phyloP scores from a whole-genome alignment of 2,797 vertebrate genomes.

The Podarcis siculus region DNA sequence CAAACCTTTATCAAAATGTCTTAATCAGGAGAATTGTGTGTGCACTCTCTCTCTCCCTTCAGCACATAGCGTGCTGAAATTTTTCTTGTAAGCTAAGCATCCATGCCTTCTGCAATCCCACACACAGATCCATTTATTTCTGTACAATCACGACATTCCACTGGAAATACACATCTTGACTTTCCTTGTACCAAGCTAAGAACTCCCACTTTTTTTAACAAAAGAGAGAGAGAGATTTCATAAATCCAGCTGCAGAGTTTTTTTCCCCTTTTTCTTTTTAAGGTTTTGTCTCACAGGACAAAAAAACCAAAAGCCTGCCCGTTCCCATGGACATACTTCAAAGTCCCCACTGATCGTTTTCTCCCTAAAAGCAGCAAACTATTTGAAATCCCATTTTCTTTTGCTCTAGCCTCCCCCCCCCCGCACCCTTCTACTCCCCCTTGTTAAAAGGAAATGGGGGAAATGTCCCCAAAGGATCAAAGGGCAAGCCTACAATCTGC shows the following conservation, averaged over 20 bases:
- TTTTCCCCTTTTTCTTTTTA: conserved; percentile 26
- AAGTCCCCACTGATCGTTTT: conserved; percentile 79
- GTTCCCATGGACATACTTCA: conserved; percentile 81
- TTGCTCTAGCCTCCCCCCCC: background rate
- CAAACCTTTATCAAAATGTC: background rate
- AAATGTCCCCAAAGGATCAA: conserved; percentile 89
- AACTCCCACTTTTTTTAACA: conserved; percentile 64
- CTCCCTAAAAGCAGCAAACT: conserved; percentile 79
- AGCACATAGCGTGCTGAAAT: background rate
- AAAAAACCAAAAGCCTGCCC: conserved; percentile 70
- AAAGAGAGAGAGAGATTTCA: conserved; percentile 73
- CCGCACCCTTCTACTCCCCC: background rate
- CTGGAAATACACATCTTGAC: conserved; percentile 45
- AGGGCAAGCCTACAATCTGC: conserved; percentile 88
- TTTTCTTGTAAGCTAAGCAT: conserved; percentile 48
- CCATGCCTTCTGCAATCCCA: conserved; percentile 24
- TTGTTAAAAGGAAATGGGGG: conserved; percentile 67
- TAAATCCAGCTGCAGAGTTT: conserved; percentile 60
- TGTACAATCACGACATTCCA: background rate
- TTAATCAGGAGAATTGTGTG: background rate
- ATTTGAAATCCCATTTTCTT: conserved; percentile 78
- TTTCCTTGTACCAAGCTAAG: conserved; percentile 52
- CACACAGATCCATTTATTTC: conserved; percentile 47
- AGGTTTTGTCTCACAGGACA: conserved; percentile 71
- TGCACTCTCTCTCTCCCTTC: no score